Evolutionary conservation across 2,113 vertebrate genomes (phyloP).

Genomic region (Pampusana beccarii): DNA sequence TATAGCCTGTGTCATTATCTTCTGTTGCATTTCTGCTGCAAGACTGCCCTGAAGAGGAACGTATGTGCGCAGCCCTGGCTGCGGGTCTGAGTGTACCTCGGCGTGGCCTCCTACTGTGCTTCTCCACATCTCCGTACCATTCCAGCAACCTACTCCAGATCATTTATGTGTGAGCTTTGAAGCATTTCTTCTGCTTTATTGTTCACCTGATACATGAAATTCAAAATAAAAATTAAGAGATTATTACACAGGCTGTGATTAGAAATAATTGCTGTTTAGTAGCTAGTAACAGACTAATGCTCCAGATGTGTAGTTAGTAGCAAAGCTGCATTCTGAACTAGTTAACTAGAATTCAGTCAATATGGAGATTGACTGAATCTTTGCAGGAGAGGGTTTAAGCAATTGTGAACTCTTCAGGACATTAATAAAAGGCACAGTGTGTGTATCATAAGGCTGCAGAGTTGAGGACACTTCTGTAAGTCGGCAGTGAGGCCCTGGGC

Average conservation of each 20-base stretch:
- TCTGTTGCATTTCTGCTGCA: background rate
- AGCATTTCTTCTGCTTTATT: background rate
- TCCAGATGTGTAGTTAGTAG: background rate
- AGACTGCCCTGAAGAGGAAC: background rate
- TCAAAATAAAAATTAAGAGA: background rate
- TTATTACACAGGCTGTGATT: background rate
- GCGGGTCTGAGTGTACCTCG: background rate
- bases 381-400: background rate
- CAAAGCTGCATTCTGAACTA: background rate
- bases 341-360: background rate
- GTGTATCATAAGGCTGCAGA: background rate
- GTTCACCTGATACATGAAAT: background rate
- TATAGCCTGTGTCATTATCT: background rate
- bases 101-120: background rate
- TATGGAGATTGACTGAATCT: background rate
- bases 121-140: background rate
- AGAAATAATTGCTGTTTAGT: background rate
- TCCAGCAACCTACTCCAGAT: background rate
- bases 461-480: accelerated
- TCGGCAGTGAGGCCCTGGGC: background rate
- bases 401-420: background rate
- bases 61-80: background rate
- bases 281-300: background rate
- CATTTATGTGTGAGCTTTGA: background rate
- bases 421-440: background rate